Evolutionary conservation across 1,140 invertebrate genomes (phyloP).

Genomic region (Octopus sinensis): DNA sequence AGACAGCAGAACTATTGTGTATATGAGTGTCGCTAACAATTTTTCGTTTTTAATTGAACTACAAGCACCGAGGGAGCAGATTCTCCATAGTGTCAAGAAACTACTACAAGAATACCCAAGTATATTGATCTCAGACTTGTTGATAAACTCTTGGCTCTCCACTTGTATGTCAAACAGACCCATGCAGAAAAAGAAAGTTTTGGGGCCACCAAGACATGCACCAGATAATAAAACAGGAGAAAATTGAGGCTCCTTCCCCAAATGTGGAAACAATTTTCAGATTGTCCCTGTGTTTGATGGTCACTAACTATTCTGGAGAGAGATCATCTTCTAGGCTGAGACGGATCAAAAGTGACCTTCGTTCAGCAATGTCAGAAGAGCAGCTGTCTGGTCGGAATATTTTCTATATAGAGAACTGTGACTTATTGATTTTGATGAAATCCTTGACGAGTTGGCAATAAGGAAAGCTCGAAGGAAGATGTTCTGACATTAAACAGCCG

Average conservation of each 20-base stretch:
- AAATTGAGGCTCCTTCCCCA: background rate
- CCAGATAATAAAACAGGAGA: background rate
- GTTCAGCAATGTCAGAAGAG: background rate
- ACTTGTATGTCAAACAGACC: no score
- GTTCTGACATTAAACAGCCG: background rate
- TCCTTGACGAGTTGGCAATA: background rate
- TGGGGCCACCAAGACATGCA: background rate
- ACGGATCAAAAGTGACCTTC: background rate
- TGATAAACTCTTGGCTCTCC: no score
- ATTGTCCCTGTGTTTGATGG: background rate
- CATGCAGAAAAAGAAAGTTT: background rate
- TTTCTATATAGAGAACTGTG: background rate
- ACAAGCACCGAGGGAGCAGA: no score
- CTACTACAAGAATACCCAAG: no score
- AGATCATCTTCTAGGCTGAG: constrained; percentile 1
- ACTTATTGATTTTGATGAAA: background rate
- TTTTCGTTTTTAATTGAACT: no score
- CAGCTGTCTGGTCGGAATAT: background rate
- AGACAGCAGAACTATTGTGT: no score
- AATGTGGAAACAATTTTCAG: background rate
- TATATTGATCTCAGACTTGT: no score
- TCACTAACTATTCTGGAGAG: background rate
- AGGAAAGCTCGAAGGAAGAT: background rate
- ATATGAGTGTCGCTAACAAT: no score
- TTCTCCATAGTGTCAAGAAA: no score